Percentiles rank a stretch among this genome's conserved stretches.
phyloP scores from a whole-genome alignment of 2,113 vertebrate species.

The Labeo catla region DNA sequence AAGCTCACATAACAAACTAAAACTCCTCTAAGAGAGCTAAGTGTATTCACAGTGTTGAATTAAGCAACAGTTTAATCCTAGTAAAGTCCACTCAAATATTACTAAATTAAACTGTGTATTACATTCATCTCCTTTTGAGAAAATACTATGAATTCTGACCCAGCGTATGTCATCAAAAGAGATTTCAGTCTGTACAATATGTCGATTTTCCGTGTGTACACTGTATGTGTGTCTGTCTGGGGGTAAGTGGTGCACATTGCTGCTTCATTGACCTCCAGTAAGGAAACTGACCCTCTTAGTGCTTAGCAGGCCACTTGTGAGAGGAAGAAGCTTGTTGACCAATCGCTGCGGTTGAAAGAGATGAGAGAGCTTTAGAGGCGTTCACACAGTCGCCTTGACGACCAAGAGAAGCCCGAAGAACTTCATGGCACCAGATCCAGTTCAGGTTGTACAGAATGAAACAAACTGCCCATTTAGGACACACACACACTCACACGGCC shows the following conservation, averaged over 20 bases:
- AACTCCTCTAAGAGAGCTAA: conserved; percentile 19
- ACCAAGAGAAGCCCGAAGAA: conserved; percentile 55
- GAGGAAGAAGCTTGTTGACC: conserved; percentile 78
- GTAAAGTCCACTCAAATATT: conserved; percentile 29
- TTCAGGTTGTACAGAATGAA: conserved; percentile 21
- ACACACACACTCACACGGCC: neutral
- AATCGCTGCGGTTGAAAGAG: conserved; percentile 71
- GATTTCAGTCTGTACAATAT: neutral
- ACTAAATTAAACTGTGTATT: neutral
- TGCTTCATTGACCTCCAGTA: conserved; percentile 74
- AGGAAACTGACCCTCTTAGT: conserved; percentile 72
- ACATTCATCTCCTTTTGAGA: neutral
- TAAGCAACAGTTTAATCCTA: conserved; percentile 24
- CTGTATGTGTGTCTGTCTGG: conserved; percentile 1
- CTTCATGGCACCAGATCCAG: conserved; percentile 38
- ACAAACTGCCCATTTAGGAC: neutral
- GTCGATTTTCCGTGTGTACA: neutral
- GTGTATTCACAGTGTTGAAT: neutral
- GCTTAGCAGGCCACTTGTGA: conserved; percentile 72
- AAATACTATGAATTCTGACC: neutral
- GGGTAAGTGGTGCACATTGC: conserved; percentile 45
- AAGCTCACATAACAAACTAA: conserved; percentile 39
- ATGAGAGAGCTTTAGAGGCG: conserved; percentile 66
- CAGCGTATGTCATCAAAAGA: neutral
- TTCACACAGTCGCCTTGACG: conserved; percentile 71